These are phyloP conservation scores for Pyrocephalus nanus DNA, from an alignment of 2,797 vertebrate genomes.

Conservation along the genomic window DNA sequence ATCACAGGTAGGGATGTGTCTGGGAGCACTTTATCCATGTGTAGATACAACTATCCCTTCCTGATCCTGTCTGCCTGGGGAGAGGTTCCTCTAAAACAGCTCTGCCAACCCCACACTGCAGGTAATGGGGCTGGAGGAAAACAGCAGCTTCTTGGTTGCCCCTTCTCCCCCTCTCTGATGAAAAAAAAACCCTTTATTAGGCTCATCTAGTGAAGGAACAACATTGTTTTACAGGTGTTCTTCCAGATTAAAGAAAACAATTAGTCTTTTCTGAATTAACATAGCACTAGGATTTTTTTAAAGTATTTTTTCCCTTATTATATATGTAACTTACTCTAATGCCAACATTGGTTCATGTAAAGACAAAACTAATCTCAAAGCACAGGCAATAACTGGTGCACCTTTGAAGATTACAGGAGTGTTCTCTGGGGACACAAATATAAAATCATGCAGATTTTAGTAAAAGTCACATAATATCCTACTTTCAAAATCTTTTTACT, in stretches of 20 bases:
- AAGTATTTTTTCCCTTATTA: not conserved
- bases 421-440: not conserved
- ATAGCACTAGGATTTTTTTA: not conserved
- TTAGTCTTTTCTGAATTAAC: not conserved
- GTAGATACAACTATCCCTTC: not conserved
- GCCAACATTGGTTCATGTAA: not conserved
- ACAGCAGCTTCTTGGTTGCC: not conserved
- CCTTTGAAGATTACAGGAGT: not conserved
- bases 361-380: not conserved
- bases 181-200: not conserved
- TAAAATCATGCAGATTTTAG: not conserved
- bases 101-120: constrained; percentile 4
- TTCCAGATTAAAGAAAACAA: not conserved
- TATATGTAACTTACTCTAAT: not conserved
- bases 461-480: not conserved
- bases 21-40: not conserved
- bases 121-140: not conserved
- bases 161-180: not conserved
- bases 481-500: not conserved
- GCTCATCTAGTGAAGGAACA: not conserved
- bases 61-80: not conserved
- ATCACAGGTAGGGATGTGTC: not conserved
- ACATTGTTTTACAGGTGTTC: not conserved
- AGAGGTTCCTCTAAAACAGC: not conserved
- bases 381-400: not conserved